These are phyloP conservation scores for Sprattus sprattus DNA, from an alignment of 2,113 vertebrate species.

Conservation along the genomic window DNA sequence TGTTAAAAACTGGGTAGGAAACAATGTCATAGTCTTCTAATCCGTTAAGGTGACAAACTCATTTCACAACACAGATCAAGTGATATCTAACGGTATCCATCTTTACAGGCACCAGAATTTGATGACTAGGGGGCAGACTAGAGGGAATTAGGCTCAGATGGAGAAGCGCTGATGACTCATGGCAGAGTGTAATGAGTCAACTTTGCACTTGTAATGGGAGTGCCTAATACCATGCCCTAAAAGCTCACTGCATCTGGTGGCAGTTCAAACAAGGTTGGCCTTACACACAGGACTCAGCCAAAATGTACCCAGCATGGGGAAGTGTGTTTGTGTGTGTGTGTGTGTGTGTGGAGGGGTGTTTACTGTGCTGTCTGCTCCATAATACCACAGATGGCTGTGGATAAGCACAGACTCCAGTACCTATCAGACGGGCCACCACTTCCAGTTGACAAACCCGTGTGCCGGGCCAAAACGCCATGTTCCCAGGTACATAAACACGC, in stretches of 20 bases:
- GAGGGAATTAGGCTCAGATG: neutral
- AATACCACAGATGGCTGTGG: neutral
- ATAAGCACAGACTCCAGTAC: neutral
- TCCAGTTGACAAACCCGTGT: neutral
- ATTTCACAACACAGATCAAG: neutral
- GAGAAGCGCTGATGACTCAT: neutral
- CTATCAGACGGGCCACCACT: constrained; percentile 3
- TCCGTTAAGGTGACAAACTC: neutral
- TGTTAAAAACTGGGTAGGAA: neutral
- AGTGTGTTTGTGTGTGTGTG: no score
- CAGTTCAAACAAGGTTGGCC: neutral
- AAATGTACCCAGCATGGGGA: neutral
- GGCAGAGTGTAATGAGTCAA: neutral
- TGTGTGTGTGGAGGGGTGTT: neutral
- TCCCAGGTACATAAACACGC: constrained; percentile 27
- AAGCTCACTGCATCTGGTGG: neutral
- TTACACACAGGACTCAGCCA: neutral
- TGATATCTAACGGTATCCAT: neutral
- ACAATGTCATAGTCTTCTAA: neutral
- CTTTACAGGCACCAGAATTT: constrained; percentile 14
- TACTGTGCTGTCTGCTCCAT: neutral
- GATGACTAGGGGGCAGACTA: neutral
- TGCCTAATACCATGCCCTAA: neutral
- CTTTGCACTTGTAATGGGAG: constrained; percentile 19
- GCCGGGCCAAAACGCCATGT: constrained; percentile 45